phyloP scores from a whole-genome alignment of 2,113 vertebrate genomes.

The Lycocorax pyrrhopterus region DNA sequence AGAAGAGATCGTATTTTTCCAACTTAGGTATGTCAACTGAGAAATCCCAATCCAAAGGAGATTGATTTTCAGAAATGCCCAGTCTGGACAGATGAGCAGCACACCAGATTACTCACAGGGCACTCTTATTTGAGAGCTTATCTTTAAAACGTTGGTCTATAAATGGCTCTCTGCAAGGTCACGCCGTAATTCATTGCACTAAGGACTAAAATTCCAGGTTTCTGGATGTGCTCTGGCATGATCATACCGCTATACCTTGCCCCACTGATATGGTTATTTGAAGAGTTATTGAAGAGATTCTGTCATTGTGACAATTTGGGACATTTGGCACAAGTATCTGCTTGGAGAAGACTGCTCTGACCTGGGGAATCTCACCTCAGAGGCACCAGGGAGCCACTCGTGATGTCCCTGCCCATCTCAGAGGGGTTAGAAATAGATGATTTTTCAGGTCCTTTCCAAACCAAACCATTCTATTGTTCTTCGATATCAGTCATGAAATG shows the following conservation, averaged over 20 bases:
- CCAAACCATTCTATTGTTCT: neutral
- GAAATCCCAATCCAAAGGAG: neutral
- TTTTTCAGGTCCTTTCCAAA: neutral
- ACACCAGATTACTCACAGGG: slow-evolving; percentile 20
- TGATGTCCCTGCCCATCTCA: neutral
- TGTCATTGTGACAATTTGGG: neutral
- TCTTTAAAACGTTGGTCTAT: slow-evolving; percentile 6
- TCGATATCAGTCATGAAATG: neutral
- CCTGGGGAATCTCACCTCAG: neutral
- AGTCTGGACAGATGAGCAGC: neutral
- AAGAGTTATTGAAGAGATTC: neutral
- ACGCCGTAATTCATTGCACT: neutral
- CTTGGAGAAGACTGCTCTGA: neutral
- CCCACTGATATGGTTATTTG: rapidly evolving
- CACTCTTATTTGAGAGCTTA: slow-evolving; percentile 18
- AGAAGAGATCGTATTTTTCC: neutral
- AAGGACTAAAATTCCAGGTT: neutral
- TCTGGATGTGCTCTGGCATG: neutral
- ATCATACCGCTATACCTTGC: rapidly evolving
- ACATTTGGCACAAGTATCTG: neutral
- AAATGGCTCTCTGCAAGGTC: neutral
- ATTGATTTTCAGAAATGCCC: slow-evolving; percentile 21
- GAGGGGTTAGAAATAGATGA: neutral
- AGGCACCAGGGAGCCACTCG: neutral
- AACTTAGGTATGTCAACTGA: neutral